Percentiles rank a stretch among this genome's conserved stretches.
Evolutionary conservation across 2,797 vertebrate genomes (phyloP).

Genomic region (Epinephelus awoara): DNA sequence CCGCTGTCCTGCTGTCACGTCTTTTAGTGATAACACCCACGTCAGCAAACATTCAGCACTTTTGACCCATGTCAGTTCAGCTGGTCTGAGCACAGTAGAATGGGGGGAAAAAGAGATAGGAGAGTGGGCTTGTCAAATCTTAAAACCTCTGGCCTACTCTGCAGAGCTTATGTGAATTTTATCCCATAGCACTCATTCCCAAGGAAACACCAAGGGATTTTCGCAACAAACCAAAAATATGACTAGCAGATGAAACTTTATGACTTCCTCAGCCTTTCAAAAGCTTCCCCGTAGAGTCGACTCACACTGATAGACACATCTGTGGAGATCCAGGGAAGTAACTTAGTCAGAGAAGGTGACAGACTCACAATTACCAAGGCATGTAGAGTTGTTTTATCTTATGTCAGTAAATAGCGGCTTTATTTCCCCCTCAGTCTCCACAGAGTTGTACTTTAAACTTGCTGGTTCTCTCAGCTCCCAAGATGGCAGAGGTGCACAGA

Average conservation of each 20-base stretch:
- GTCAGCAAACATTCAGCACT: conserved; percentile 23
- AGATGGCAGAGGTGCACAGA: conserved; percentile 21
- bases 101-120: conserved; percentile 13
- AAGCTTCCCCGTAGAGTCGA: conserved; percentile 22
- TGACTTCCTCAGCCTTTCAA: conserved; percentile 37
- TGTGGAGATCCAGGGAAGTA: conserved; percentile 16
- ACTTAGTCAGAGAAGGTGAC: conserved; percentile 42
- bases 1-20: background rate
- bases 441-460: conserved; percentile 41
- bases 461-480: conserved; percentile 8
- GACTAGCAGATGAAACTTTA: conserved; percentile 44
- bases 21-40: conserved; percentile 17
- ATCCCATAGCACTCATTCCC: conserved; percentile 46
- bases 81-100: conserved; percentile 4
- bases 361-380: conserved; percentile 30
- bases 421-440: conserved; percentile 34
- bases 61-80: conserved; percentile 30
- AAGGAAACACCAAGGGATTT: conserved; percentile 43
- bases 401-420: conserved; percentile 39
- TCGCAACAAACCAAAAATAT: conserved; percentile 48
- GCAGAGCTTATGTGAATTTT: conserved; percentile 32
- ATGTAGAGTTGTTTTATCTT: conserved; percentile 34
- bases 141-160: conserved; percentile 35
- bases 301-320: conserved; percentile 40
- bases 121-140: conserved; percentile 21